Base-by-base conservation (phyloP, 2,888 invertebrate genomes). In the Rhimphoctona megacephalus region DNA sequence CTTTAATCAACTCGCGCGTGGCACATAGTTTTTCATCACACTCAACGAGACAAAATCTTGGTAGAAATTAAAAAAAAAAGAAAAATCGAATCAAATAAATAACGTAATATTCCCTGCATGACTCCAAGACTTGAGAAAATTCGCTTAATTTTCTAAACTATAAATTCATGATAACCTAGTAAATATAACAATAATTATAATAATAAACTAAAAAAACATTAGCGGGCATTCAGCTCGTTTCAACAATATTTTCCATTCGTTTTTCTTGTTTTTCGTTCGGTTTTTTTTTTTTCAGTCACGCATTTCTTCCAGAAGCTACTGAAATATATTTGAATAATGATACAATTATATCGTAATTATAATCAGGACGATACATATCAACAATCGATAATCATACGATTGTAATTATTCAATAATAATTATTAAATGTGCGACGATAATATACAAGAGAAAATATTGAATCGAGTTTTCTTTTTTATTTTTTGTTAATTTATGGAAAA, bases 51-150 rank as follows among this genome's bases (percentile, higher is more conserved):
- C 39, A 76, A 78, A 66, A 67, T 83, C 67, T 81, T 73, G 76
- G 64, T 54, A 72, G 54, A 80, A 76, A 81, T 67, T 66, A 81
- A 69, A 54, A 46, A 76, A 73, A 25, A 49, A 39, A 39, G 9
- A 66, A 43, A 52, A 39, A 33, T n/a, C 30, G 61, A 61, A 57
- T 57, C 22, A 39, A 85, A 86, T 86, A 86, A 86, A 86, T 86
- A 86, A 86, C 76, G 76, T 81, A 86, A 83, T 79, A 77, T 79
- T 83, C 74, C 85, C 46, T 67, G 69, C 52, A 61, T 83, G 46
- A 76, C 74, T 79, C 66, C 39, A 85, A 30, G 74, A 82, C 19
- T 74, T 54, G 33, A 52, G 36, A 76, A 19, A 17, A 54, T 72
- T 79, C 69, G 52, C 74, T 77, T 46, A 61, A 70, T 64, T 43